Evolutionary conservation across 1,140 invertebrate species (phyloP), one percentile per base, ranked within the genome.

Genomic region (Hypothenemus hampei): DNA sequence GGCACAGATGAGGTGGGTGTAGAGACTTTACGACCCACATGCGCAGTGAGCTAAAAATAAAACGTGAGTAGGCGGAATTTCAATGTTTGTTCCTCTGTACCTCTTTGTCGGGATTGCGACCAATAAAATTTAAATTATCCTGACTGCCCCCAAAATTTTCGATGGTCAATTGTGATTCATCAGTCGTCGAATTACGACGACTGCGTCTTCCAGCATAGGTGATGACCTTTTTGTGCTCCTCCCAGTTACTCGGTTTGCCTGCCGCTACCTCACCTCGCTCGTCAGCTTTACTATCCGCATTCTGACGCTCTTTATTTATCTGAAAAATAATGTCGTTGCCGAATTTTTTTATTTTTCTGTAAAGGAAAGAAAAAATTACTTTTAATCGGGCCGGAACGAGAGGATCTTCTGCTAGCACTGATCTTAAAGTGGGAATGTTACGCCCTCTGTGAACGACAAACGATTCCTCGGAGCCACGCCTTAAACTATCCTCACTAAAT

Each of bases 81-180:
- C n/a, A n/a, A n/a, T 41, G 36, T 31, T 22, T 52, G n/a, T 19
- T 16, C 3, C n/a, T 21, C 1, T 4, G 40, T 18, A 78, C 69
- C 62, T 80, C 85, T 71, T 91, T 91, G 71, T 89, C 87, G 0
- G 87, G 86, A 76, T 91, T 81, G 13, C 77, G 67, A 0, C 81
- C 81, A 31, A 81, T 75, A 63, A 82, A 82, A 70, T 83, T 82
- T 36, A 86, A 67, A 51, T 85, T 80, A 69, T 87, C 89, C 77
- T 90, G 87, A 62, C 83, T 87, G 39, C 89, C 91, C 21, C 91
- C 90, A 73, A 94, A 92, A 72, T 94, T 93, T 75, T 94, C 91
- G 21, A 93, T 86, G 0, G 90, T 93, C 55, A 94, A 72, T 71
- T 92, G 85, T 21, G 89, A 92, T 66, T 93, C 90, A 66, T 93